These are phyloP conservation scores for Acrobasis consociella DNA, from an alignment of 2,888 invertebrate species.

Conservation along the genomic window DNA sequence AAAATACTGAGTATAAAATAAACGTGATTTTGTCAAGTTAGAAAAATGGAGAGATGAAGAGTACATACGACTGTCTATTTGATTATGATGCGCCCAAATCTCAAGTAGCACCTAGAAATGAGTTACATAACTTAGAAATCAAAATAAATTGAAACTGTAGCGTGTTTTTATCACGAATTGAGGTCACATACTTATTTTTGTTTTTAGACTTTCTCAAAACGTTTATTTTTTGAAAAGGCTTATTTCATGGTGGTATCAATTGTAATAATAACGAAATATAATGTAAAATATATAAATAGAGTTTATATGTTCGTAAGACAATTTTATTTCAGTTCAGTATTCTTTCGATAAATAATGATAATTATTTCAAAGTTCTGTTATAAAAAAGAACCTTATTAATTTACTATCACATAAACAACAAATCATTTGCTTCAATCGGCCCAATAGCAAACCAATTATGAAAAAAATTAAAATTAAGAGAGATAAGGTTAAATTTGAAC, in stretches of 20 bases:
- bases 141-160: slow-evolving; percentile 45
- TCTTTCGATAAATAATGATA: no score
- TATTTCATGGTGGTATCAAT: background rate
- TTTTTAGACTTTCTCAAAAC: background rate
- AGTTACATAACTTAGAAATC: slow-evolving; percentile 41
- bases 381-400: background rate
- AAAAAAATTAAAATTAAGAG: slow-evolving; percentile 28
- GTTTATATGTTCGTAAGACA: no score
- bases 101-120: background rate
- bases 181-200: slow-evolving; percentile 26
- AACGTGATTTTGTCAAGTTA: no score
- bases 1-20: no score
- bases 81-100: slow-evolving; percentile 22
- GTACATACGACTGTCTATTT: background rate
- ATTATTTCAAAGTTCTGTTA: background rate
- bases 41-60: no score
- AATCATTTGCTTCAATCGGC: slow-evolving; percentile 31
- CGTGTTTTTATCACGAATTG: slow-evolving; percentile 38
- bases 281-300: no score
- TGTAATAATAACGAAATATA: no score
- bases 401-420: slow-evolving; percentile 21
- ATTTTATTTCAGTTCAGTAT: no score
- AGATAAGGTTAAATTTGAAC: slow-evolving; percentile 21
- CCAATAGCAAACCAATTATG: slow-evolving; percentile 25
- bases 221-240: background rate